Base-by-base conservation (phyloP, 2,888 invertebrate genomes). In the Bedellia somnulentella region DNA sequence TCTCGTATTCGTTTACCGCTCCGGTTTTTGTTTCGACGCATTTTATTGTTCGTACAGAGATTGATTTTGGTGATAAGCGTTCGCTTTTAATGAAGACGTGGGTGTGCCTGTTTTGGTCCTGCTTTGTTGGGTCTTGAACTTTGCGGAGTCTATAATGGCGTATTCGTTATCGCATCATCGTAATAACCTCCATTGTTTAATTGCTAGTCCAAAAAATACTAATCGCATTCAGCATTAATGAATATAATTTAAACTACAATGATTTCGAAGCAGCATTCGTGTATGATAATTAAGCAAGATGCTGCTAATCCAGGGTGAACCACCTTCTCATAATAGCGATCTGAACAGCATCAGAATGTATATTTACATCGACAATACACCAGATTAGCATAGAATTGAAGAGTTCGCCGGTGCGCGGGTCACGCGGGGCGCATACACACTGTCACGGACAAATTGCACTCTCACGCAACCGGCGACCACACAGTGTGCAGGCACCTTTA, bases 1-100 rank as follows among this genome's bases (percentile, higher is more conserved):
- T 64, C 67, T 67, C 64, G 68, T 63, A 66, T 64, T 67, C 64
- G 60, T 60, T 60, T 57, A 57, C 58, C 64, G 67, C 43, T 58
- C 55, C 53, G 59, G 60, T 66, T 67, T 66, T 68, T 68, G 67
- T 70, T 63, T 60, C 63, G 64, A 59, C 57, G 55, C 57, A 60
- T 70, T 60, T 61, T 66, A 68, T 68, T 70, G 70, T 70, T 66
- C 58, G 62, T 64, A 63, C 64, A 66, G 61, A 70, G 71, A 71
- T 70, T 59, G 66, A 70, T 67, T 64, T 61, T 58, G 46, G 49
- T 57, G 71, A 71, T 71, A 73, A 61, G 52, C 46, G 42, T 44
- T 37, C 49, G 45, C 18, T 60, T 64, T 59, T 70, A 70, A 71
- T 70, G 68, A 68, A 68, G 66, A 64, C 62, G 68, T 68, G 70